Conservation (phyloP, 1,140 invertebrate genomes). For the Proales similis region DNA sequence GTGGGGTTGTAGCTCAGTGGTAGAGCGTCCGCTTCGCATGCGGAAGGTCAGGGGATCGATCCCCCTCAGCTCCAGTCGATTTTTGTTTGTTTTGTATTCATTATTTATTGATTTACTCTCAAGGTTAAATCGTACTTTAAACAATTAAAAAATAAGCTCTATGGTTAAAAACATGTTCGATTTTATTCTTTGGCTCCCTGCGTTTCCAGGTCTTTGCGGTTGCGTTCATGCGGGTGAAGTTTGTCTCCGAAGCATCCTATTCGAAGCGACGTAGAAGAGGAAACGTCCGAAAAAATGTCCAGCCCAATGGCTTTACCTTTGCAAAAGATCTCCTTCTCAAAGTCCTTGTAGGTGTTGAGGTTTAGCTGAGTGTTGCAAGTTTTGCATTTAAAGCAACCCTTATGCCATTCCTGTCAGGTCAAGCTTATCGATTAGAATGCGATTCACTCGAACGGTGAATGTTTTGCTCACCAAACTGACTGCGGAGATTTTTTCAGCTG, state of each 20-base stretch:
- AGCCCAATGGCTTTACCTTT: too few relatives aligned
- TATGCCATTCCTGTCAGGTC: conserved; percentile 15
- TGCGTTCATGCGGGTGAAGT: conserved; percentile 34
- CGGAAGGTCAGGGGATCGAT: conserved; percentile 38
- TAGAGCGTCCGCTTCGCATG: conserved; percentile 38
- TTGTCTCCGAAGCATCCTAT: conserved; percentile 23
- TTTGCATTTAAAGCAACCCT: conserved; percentile 38
- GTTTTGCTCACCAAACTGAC: not conserved
- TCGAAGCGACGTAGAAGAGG: not conserved
- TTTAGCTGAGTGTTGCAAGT: conserved; percentile 31
- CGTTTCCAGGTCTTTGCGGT: conserved; percentile 30
- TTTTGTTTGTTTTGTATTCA: too few relatives aligned
- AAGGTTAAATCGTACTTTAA: too few relatives aligned
- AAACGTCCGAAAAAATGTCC: not conserved
- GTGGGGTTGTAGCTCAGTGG: conserved; percentile 37
- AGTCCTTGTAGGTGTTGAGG: conserved; percentile 36
- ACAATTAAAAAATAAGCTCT: not conserved
- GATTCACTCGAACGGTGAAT: not conserved
- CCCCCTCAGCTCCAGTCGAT: conserved; percentile 36
- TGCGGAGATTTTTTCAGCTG: conserved; percentile 74
- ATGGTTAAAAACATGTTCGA: not conserved
- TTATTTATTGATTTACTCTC: too few relatives aligned
- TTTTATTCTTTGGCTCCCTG: not conserved
- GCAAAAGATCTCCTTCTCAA: conserved; percentile 34
- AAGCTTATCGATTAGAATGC: not conserved